Evolutionary conservation across 2,113 vertebrate species (phyloP).

Genomic region (Hemicordylus capensis): DNA sequence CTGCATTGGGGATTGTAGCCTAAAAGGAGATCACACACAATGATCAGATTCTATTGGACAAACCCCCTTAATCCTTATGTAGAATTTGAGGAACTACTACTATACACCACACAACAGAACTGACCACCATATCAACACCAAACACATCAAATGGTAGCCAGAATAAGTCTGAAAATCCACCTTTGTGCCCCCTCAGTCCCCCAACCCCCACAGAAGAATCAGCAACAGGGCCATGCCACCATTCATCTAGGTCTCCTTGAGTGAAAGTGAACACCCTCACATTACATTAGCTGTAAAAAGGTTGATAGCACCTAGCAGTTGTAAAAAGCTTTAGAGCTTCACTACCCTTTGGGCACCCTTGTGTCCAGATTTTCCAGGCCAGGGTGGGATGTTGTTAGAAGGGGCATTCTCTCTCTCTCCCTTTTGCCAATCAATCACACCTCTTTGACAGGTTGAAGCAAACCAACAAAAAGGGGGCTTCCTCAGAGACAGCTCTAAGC

Average conservation of each 20-base stretch:
- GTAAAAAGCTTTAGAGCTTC: not conserved
- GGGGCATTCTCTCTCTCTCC: not conserved
- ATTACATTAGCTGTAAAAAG: not conserved
- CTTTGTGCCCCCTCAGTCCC: not conserved
- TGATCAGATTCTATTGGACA: not conserved
- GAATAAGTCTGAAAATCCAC: not conserved
- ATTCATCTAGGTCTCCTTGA: not conserved
- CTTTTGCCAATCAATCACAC: not conserved
- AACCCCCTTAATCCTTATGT: too few relatives aligned
- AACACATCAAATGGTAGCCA: not conserved
- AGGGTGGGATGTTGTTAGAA: too few relatives aligned
- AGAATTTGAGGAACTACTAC: not conserved
- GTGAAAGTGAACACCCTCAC: not conserved
- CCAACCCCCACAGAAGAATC: not conserved
- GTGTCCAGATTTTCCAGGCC: too few relatives aligned
- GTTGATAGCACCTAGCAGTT: not conserved
- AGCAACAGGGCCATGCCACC: not conserved
- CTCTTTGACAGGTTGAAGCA: not conserved
- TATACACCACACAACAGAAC: not conserved
- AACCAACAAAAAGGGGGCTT: not conserved
- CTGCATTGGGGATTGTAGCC: not conserved
- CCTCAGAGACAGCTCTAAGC: not conserved
- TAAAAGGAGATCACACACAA: not conserved
- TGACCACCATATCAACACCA: not conserved
- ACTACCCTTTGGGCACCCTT: not conserved